Percentiles rank a stretch among this genome's conserved stretches.
Evolutionary conservation across 2,113 vertebrate species (phyloP).

Genomic region (Dendropsophus ebraccatus): DNA sequence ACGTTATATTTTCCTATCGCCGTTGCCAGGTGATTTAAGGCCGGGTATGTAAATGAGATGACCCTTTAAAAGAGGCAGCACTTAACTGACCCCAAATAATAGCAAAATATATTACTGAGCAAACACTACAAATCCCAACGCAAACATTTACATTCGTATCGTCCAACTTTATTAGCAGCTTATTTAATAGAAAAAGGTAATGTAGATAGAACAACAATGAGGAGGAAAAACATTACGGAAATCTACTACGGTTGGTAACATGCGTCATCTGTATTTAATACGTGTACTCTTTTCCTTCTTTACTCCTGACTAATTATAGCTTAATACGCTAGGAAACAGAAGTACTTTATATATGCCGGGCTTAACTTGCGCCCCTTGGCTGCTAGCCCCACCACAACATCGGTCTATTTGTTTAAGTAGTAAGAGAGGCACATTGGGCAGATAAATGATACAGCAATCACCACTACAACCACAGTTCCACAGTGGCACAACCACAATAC

Average conservation of each 20-base stretch:
- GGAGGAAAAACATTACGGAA: slow-evolving; percentile 26
- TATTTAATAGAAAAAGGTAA: not conserved
- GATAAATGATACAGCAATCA: slow-evolving; percentile 79
- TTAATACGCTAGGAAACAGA: slow-evolving; percentile 66
- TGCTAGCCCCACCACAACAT: slow-evolving; percentile 69
- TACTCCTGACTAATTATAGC: slow-evolving; percentile 70
- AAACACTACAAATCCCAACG: not conserved
- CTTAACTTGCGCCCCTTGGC: slow-evolving; percentile 65
- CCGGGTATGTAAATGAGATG: not conserved
- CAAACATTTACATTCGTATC: slow-evolving; percentile 6
- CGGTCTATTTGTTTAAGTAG: slow-evolving; percentile 70
- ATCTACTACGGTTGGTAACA: slow-evolving; percentile 26
- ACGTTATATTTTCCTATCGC: not conserved
- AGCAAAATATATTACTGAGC: not conserved
- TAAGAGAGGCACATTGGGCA: slow-evolving; percentile 65
- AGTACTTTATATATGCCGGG: slow-evolving; percentile 66
- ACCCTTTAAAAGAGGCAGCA: not conserved
- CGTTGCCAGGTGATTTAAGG: not conserved
- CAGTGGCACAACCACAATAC: slow-evolving; percentile 72
- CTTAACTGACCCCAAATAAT: not conserved
- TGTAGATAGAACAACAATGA: slow-evolving; percentile 12
- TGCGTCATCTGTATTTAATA: slow-evolving; percentile 46
- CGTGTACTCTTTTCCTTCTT: slow-evolving; percentile 54
- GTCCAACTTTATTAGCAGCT: not conserved
- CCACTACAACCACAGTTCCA: slow-evolving; percentile 71